phyloP scores from a whole-genome alignment of 2,888 invertebrate genomes.

The Torymus auratus region DNA sequence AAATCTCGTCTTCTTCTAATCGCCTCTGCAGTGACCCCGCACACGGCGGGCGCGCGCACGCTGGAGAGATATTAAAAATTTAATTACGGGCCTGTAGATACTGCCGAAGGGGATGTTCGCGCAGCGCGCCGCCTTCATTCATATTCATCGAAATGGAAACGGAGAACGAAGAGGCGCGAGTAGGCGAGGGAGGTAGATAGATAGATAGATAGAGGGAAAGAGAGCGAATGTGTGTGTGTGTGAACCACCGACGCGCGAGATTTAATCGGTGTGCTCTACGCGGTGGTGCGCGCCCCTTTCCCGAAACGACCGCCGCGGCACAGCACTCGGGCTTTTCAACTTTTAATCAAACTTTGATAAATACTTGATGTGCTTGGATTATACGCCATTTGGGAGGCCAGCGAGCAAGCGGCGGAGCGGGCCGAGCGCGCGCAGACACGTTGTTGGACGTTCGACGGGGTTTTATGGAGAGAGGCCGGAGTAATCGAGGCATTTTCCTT shows the following conservation, averaged over 20 bases:
- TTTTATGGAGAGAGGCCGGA: too few species aligned
- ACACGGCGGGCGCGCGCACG: neutral
- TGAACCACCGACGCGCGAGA: neutral
- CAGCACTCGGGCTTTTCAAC: conserved; percentile 34
- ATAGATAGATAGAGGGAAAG: too few species aligned
- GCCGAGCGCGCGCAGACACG: neutral
- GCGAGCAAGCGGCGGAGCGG: too few species aligned
- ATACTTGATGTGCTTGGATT: conserved; percentile 40
- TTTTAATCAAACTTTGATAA: conserved; percentile 56
- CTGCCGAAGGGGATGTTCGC: conserved; percentile 34
- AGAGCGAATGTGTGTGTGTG: too few species aligned
- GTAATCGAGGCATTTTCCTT: too few species aligned
- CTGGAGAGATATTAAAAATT: conserved; percentile 67
- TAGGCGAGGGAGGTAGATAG: too few species aligned
- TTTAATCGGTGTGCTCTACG: conserved; percentile 37
- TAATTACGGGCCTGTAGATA: conserved; percentile 66
- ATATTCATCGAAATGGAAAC: conserved; percentile 57
- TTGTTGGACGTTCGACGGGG: neutral
- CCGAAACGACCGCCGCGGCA: conserved; percentile 11
- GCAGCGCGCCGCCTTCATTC: conserved; percentile 40
- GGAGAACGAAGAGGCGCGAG: conserved; percentile 18
- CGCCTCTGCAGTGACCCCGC: conserved; percentile 3
- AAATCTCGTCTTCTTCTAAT: conserved; percentile 20
- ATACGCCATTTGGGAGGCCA: neutral
- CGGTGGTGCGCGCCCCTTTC: neutral